These are phyloP conservation scores for Rhinopomastus cyanomelas DNA, from an alignment of 2,113 vertebrate species.

Conservation along the genomic window DNA sequence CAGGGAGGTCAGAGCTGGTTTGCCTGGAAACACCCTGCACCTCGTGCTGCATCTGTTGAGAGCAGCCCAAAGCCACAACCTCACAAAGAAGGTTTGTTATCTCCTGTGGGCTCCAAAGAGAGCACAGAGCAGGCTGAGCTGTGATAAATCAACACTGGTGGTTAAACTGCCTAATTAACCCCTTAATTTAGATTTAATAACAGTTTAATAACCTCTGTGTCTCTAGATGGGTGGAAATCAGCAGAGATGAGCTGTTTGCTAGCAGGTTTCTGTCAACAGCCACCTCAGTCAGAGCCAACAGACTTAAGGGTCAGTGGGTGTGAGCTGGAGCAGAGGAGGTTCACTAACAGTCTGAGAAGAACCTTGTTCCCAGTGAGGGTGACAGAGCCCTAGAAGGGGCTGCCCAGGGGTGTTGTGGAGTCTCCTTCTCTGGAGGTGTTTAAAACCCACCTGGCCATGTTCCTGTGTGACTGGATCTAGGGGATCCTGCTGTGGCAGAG, in stretches of 20 bases:
- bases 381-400: too few relatives aligned
- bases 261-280: background rate
- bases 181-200: background rate
- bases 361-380: too few relatives aligned
- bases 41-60: background rate
- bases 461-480: too few relatives aligned
- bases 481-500: too few relatives aligned
- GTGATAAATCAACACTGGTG: background rate
- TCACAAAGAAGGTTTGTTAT: fast-evolving
- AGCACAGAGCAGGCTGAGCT: background rate
- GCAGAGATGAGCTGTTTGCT: background rate
- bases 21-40: background rate
- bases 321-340: too few relatives aligned
- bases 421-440: too few relatives aligned
- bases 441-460: too few relatives aligned
- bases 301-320: too few relatives aligned
- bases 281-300: background rate
- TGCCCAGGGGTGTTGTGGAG: too few relatives aligned
- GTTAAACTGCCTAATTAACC: background rate
- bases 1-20: background rate
- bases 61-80: background rate
- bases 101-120: fast-evolving
- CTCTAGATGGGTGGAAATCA: background rate
- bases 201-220: background rate
- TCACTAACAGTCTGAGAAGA: too few relatives aligned